Conservation (phyloP, 2,888 invertebrate species). For the Lycaena phlaeas region DNA sequence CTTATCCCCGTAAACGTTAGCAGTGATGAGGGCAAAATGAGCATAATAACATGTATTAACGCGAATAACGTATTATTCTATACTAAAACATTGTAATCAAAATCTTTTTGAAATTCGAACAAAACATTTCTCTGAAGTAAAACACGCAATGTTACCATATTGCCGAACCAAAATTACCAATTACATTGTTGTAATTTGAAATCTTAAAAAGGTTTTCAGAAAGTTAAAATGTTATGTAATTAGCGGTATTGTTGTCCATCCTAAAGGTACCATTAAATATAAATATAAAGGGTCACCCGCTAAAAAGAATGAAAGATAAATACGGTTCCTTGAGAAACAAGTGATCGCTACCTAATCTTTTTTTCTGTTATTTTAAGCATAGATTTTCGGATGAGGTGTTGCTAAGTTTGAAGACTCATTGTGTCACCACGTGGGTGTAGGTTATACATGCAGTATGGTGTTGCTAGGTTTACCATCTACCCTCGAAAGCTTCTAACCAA, state of each 20-base stretch:
- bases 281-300: not conserved
- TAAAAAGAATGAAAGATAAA: not conserved
- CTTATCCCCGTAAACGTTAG: too few species aligned
- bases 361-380: too few species aligned
- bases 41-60: not conserved
- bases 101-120: slow-evolving; percentile 6
- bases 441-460: too few species aligned
- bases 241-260: not conserved
- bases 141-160: slow-evolving; percentile 7
- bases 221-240: not conserved
- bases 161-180: slow-evolving; percentile 1
- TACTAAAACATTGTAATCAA: slow-evolving; percentile 1
- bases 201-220: not conserved
- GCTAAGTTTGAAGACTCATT: too few species aligned
- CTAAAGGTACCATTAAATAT: not conserved
- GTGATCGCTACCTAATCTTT: too few species aligned
- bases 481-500: not conserved
- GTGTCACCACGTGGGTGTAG: too few species aligned
- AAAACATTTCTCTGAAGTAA: slow-evolving; percentile 5
- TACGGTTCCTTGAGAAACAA: too few species aligned
- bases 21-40: not conserved
- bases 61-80: not conserved
- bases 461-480: too few species aligned
- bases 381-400: too few species aligned
- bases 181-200: not conserved